Percentiles rank a stretch among this genome's conserved stretches.
These are phyloP conservation scores for Crematogaster levior DNA, from an alignment of 2,888 invertebrate species.

Conservation along the genomic window DNA sequence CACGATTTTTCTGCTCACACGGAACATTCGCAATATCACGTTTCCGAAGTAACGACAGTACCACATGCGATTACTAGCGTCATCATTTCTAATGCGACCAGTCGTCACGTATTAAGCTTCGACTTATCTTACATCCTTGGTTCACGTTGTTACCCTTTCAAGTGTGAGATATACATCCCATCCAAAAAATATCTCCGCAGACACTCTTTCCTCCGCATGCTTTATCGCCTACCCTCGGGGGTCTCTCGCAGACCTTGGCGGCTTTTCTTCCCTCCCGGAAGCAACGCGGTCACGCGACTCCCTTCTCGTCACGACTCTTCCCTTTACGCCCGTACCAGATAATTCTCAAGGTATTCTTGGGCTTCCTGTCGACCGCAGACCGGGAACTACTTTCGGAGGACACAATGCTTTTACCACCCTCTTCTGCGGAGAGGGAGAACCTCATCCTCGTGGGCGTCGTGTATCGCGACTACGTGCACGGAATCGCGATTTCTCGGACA, in stretches of 20 bases:
- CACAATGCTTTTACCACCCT: conserved; percentile 61
- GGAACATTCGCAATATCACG: conserved; percentile 12
- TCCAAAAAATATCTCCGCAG: conserved; percentile 3
- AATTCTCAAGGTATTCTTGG: conserved; percentile 73
- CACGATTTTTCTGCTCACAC: neutral
- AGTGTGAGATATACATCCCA: neutral
- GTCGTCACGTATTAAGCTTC: conserved; percentile 30
- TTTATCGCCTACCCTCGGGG: conserved; percentile 37
- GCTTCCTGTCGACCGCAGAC: conserved; percentile 72
- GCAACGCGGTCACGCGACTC: conserved; percentile 63
- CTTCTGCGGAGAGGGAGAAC: neutral
- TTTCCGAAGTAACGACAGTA: neutral
- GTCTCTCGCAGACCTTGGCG: conserved; percentile 33
- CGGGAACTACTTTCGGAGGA: conserved; percentile 58
- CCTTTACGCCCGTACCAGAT: conserved; percentile 65
- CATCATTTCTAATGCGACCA: conserved; percentile 23
- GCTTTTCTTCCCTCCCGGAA: conserved; percentile 53
- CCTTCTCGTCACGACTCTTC: conserved; percentile 9
- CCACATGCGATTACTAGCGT: neutral
- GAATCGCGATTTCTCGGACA: conserved; percentile 72
- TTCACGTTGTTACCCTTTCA: neutral
- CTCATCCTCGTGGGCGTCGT: conserved; percentile 55
- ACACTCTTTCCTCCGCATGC: neutral
- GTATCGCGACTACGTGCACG: conserved; percentile 71
- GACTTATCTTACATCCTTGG: neutral